phyloP scores from a whole-genome alignment of 64 coral and sea anemone species.

The Porites lutea region DNA sequence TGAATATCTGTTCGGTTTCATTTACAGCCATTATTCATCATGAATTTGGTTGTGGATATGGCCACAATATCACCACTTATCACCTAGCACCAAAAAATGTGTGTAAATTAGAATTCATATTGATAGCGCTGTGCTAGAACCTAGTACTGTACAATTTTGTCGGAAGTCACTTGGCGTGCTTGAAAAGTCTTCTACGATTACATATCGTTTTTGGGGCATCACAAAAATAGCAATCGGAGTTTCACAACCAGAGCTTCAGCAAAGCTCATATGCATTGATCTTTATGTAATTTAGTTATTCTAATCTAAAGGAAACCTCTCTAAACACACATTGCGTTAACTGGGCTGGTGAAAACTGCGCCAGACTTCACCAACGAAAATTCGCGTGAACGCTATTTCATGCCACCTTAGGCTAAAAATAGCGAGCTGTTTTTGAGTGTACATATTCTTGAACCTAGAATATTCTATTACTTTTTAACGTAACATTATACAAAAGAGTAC shows the following conservation, averaged over 20 bases:
- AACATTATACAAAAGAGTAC: slow-evolving; percentile 68
- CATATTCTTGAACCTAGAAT: slow-evolving; percentile 44
- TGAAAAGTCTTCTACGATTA: slow-evolving; percentile 27
- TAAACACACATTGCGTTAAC: neutral
- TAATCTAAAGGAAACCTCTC: slow-evolving; percentile 38
- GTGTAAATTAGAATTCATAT: neutral
- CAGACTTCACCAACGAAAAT: neutral
- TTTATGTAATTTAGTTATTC: slow-evolving; percentile 19
- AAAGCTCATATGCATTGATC: neutral
- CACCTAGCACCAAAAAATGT: neutral
- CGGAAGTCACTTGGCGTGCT: slow-evolving; percentile 16
- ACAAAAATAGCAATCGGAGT: slow-evolving; percentile 27
- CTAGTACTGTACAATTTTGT: slow-evolving; percentile 54
- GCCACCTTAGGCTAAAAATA: slow-evolving; percentile 42
- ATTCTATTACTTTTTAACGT: slow-evolving; percentile 59
- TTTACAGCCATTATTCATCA: neutral
- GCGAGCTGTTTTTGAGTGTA: slow-evolving; percentile 48
- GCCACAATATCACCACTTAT: slow-evolving; percentile 1
- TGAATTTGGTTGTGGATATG: slow-evolving; percentile 1
- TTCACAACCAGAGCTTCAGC: neutral
- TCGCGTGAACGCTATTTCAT: slow-evolving; percentile 43
- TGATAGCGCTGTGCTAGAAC: neutral
- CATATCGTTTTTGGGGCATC: neutral
- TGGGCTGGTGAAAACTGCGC: neutral
- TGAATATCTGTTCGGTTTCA: neutral